Conservation (phyloP, 1,140 invertebrate species). For the Venustaconcha ellipsiformis region DNA sequence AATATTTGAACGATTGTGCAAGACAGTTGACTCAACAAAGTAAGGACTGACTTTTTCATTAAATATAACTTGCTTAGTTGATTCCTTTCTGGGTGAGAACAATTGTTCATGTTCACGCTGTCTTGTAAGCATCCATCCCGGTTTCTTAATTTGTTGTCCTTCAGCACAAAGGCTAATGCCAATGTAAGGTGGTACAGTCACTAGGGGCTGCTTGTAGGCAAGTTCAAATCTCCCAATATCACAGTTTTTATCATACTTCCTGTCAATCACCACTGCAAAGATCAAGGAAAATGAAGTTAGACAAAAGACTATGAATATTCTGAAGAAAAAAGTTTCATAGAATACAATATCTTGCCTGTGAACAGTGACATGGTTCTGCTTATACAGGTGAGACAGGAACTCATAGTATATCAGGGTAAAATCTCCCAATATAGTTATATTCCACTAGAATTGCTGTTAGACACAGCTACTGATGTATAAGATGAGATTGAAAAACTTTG, state of each 20-base stretch:
- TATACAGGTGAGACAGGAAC: background rate
- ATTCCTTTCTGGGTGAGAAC: conserved; percentile 28
- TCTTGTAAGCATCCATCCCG: conserved; percentile 30
- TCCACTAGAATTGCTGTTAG: background rate
- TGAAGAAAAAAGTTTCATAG: background rate
- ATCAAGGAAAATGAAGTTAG: conserved; percentile 3
- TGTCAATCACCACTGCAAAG: conserved; percentile 86
- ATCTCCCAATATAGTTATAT: background rate
- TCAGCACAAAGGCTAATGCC: conserved; percentile 82
- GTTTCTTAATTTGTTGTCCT: conserved; percentile 71
- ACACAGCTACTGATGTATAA: background rate
- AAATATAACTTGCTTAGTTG: conserved; percentile 26
- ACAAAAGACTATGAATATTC: background rate
- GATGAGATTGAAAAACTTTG: too few species aligned
- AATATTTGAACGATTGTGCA: conserved; percentile 1
- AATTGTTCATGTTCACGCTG: conserved; percentile 12
- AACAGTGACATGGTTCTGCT: background rate
- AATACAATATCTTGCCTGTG: background rate
- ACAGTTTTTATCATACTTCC: conserved; percentile 80
- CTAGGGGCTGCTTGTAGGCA: conserved; percentile 79
- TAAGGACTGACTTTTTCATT: conserved; percentile 31
- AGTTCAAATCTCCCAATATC: conserved; percentile 90
- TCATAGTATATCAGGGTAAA: too few species aligned
- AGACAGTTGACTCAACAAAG: conserved; percentile 4
- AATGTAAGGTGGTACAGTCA: conserved; percentile 86